phyloP scores from a whole-genome alignment of 2,888 invertebrate genomes.

The Ceraclea dissimilis region DNA sequence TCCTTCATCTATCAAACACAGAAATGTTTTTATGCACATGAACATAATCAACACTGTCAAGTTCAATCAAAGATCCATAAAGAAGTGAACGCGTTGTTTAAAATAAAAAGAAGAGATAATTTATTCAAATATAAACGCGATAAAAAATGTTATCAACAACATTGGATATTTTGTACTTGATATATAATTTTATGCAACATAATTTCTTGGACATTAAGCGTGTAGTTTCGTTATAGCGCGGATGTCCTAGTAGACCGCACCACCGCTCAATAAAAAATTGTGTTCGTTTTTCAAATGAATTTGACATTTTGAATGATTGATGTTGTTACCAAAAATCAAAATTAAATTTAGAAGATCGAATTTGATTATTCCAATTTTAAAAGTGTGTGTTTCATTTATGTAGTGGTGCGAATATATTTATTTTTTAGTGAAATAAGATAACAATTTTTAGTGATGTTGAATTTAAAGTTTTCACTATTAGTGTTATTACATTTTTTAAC shows the following conservation, averaged over 20 bases:
- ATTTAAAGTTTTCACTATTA: not conserved
- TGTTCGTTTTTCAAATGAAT: constrained; percentile 1
- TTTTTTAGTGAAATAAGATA: too few species aligned
- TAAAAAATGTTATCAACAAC: not conserved
- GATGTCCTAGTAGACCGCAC: not conserved
- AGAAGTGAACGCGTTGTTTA: not conserved
- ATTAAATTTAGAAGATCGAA: too few species aligned
- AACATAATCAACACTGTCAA: not conserved
- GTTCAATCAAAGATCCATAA: not conserved
- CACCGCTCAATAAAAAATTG: not conserved
- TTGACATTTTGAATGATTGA: not conserved
- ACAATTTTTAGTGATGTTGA: not conserved
- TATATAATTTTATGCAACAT: not conserved
- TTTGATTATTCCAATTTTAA: not conserved
- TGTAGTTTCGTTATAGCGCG: not conserved
- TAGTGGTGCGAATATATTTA: not conserved
- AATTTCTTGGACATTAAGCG: not conserved
- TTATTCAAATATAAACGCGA: not conserved
- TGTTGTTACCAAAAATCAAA: too few species aligned
- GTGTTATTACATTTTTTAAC: not conserved
- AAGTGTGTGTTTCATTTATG: not conserved
- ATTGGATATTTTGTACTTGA: too few species aligned
- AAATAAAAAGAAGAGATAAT: not conserved
- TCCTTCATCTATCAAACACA: not conserved
- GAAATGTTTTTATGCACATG: not conserved